Base-by-base conservation (phyloP, 2,888 invertebrate genomes). In the Amiota mariae region DNA sequence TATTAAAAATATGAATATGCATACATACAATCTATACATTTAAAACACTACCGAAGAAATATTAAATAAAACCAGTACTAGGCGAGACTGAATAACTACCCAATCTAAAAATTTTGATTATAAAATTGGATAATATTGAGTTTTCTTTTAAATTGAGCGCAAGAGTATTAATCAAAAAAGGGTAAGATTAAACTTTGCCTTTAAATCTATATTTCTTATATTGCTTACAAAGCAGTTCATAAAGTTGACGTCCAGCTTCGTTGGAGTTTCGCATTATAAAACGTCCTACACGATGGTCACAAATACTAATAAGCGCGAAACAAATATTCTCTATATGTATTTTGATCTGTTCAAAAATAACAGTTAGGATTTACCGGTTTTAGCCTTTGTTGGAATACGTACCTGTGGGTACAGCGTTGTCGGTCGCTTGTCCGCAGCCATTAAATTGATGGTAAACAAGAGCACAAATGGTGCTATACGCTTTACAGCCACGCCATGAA, bases 391-490 rank as follows among this genome's bases (percentile, higher is more conserved):
- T n/a, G 10, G 3, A 3, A 20, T 46, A 75, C 73, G 48, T 59
- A 90, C 90, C 85, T 89, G 88, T 13, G 89, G 87, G 75, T 88
- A 90, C 46, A 90, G 76, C 3, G 90, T 89, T 2, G 89, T 89
- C 8, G 90, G 84, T n/a, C 87, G 80, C 47, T 87, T 87, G 73
- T 86, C 88, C 9, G 81, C 79, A 8, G 89, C 89, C 87, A 90
- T 89, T 46, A 89, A 80, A 70, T 84, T 85, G 11, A 90, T 89
- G 57, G 83, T 80, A 68, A 86, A 89, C 8, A 86, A 86, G 18
- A 90, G 79, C 18, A 89, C 78, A 73, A 89, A 90, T 0, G 90
- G 89, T 2, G 89, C 89, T 9, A 90, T 85, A 76, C 89, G 82
- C 75, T 90, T 90, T 10, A 90, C 78, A 74, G 87, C 85, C 51